Evolutionary conservation across 2,113 vertebrate genomes (phyloP), one percentile per base, ranked within the genome.

Genomic region (Cheilinus undulatus): DNA sequence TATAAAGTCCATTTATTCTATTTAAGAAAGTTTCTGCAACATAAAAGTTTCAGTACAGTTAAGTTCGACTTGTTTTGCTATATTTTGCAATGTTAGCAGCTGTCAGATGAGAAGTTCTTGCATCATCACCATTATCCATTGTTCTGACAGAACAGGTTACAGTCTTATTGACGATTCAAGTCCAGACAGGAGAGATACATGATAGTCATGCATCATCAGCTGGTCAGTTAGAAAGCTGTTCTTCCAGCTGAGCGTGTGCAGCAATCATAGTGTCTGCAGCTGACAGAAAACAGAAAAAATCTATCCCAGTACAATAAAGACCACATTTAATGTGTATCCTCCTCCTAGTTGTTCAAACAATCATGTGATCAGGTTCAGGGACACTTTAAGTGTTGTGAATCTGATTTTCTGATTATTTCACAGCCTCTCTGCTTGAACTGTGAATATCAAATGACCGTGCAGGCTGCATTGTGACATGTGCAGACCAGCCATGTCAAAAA

Each of bases 391-490:
- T 40, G 10, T 40, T 3, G 13, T 9, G 36, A 38, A 48, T 26
- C 24, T 53, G 12, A 49, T 24, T 23, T 6, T 26, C 15, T 67
- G 26, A 57, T 53, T 27, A 42, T 27, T 36, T 66, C 59, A 5
- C 50, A 46, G 36, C 28, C 19, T 54, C 52, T 48, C 1, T 15
- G 43, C 48, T 50, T 54, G 57, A 23, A 36, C 5, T 1, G 22
- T 32, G 69, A 65, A 65, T 30, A 42, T 63, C 17, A 48, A 66
- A 65, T 60, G 12, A 5, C 1, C 5, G 3, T 30, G 22, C n/a
- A 26, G 36, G 38, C 63, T 30, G 32, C 51, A 14, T 43, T 34
- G 66, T 75, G 73, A 80, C 80, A 83, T 69, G 73, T 81, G 80
- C 70, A 80, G 70, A 78, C 66, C 45, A 30, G 86, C 45, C 57